Conservation (phyloP, 64 coral and sea anemone species). For the Catalaphyllia jardinei region DNA sequence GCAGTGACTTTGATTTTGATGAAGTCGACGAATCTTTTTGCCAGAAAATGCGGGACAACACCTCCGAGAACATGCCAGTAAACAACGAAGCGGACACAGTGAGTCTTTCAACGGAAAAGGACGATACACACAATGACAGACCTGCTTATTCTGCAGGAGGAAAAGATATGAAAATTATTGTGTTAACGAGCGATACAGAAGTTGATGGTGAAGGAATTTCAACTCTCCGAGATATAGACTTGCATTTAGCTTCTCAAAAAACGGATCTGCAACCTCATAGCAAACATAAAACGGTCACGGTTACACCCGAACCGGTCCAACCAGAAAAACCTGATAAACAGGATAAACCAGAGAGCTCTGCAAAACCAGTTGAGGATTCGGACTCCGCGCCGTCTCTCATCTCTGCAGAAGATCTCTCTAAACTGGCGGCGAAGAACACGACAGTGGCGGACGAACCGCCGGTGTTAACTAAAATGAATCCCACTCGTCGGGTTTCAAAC, state of each 20-base stretch:
- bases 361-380: slow-evolving; percentile 1
- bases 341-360: not conserved
- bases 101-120: not conserved
- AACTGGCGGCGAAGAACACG: slow-evolving; percentile 71
- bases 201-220: not conserved
- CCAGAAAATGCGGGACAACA: slow-evolving; percentile 18
- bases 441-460: slow-evolving; percentile 74
- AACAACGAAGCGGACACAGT: not conserved
- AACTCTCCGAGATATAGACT: not conserved
- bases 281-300: not conserved
- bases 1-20: slow-evolving; percentile 53
- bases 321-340: slow-evolving; percentile 4
- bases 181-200: slow-evolving; percentile 43
- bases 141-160: not conserved
- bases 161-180: slow-evolving; percentile 5
- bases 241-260: not conserved
- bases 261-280: not conserved
- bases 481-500: slow-evolving; percentile 23
- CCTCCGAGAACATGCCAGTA: not conserved
- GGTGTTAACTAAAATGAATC: slow-evolving; percentile 72
- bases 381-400: slow-evolving; percentile 66
- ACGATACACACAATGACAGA: not conserved
- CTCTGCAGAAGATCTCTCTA: slow-evolving; percentile 86
- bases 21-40: slow-evolving; percentile 29
- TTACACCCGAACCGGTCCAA: not conserved